phyloP scores from a whole-genome alignment of 1,140 invertebrate species.

The Euglossa dilemma region DNA sequence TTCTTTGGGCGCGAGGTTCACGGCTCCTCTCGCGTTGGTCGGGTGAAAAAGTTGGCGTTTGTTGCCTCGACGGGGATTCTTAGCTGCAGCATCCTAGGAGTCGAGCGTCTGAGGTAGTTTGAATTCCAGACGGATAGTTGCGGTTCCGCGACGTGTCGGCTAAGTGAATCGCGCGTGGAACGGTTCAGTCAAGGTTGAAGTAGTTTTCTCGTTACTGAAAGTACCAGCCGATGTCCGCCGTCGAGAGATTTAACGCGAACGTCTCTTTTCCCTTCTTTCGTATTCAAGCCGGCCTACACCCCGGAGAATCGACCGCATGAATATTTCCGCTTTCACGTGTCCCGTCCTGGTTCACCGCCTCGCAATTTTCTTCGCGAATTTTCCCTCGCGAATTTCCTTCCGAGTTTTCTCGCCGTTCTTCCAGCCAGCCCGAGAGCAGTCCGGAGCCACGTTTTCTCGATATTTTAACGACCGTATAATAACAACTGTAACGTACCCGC shows the following conservation, averaged over 20 bases:
- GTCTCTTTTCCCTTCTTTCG: constrained; percentile 47
- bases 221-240: constrained; percentile 15
- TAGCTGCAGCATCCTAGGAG: not conserved
- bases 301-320: constrained; percentile 4
- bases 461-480: not conserved
- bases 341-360: not conserved
- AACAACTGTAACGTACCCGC: not conserved
- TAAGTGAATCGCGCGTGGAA: constrained; percentile 53
- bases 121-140: constrained; percentile 51
- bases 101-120: constrained; percentile 17
- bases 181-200: constrained; percentile 20
- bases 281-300: constrained; percentile 26
- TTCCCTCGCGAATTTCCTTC: not conserved
- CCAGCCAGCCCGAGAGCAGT: too few species aligned
- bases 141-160: constrained; percentile 41
- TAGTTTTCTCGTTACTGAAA: constrained; percentile 57
- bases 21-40: not conserved
- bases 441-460: not conserved
- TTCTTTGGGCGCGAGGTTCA: not conserved
- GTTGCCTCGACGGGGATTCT: not conserved
- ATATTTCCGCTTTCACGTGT: constrained; percentile 20
- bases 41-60: not conserved
- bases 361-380: too few species aligned
- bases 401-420: too few species aligned
- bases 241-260: constrained; percentile 51